Percentiles rank a stretch among this genome's conserved stretches.
Evolutionary conservation across 2,113 vertebrate genomes (phyloP).

Genomic region (Nothoprocta pentlandii): DNA sequence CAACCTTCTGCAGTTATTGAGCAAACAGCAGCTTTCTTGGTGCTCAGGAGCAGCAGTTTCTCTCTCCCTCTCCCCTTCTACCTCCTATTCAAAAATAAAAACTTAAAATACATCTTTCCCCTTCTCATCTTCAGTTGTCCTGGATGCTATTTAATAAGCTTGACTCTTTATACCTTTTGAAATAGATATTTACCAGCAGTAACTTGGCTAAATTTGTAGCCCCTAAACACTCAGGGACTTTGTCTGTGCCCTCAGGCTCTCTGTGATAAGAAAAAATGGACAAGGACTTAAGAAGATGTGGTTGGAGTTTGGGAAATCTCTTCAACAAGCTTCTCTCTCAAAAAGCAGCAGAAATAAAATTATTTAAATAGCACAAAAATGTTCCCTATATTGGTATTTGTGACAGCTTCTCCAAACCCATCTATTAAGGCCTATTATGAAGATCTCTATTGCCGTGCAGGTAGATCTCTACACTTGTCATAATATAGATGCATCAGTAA

Average conservation of each 20-base stretch:
- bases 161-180: neutral
- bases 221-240: neutral
- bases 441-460: conserved; percentile 1
- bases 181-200: conserved; percentile 12
- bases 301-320: neutral
- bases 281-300: neutral
- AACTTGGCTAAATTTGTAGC: conserved; percentile 7
- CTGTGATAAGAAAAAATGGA: neutral
- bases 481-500: conserved; percentile 58
- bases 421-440: conserved; percentile 64
- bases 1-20: neutral
- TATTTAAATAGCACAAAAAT: conserved; percentile 19
- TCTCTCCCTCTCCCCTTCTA: neutral
- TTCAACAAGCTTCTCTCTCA: neutral
- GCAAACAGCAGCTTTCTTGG: neutral
- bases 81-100: neutral
- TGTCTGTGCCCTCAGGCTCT: neutral
- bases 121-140: neutral
- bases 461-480: conserved; percentile 47
- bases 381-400: conserved; percentile 50
- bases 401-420: conserved; percentile 36
- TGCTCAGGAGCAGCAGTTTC: neutral
- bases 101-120: neutral
- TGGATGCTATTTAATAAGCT: conserved; percentile 7
- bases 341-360: conserved; percentile 34